Evolutionary conservation across 1,140 invertebrate genomes (phyloP).

Genomic region (Drosophila cardini): DNA sequence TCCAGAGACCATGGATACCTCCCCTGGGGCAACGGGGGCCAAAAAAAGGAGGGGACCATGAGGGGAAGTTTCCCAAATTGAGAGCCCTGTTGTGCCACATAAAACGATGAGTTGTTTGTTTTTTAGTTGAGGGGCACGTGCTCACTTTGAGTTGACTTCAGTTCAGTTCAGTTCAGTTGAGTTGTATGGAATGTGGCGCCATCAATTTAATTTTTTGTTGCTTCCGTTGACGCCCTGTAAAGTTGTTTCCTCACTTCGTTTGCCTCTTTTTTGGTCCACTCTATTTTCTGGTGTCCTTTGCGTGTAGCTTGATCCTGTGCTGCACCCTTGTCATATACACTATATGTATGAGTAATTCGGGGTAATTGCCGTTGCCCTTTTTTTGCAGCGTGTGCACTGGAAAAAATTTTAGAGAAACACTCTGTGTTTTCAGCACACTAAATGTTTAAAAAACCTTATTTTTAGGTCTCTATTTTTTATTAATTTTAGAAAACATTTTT

Average conservation of each 20-base stretch:
- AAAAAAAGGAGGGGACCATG: background rate
- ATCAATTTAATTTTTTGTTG: conserved; percentile 71
- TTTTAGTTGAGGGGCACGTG: conserved; percentile 15
- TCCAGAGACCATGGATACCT: background rate
- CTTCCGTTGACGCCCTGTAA: conserved; percentile 68
- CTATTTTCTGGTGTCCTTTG: background rate
- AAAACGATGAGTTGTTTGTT: conserved; percentile 20
- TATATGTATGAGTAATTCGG: conserved; percentile 23
- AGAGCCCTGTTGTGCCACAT: conserved; percentile 35
- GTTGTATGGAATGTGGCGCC: conserved; percentile 52
- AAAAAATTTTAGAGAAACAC: too few relatives aligned
- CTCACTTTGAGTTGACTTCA: conserved; percentile 22
- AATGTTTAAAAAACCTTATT: too few relatives aligned
- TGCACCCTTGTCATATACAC: conserved; percentile 52
- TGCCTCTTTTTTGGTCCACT: background rate
- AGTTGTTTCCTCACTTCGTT: background rate
- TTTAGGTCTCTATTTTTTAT: too few relatives aligned
- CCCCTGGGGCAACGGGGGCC: too few relatives aligned
- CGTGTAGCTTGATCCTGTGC: conserved; percentile 12
- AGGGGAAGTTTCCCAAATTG: conserved; percentile 25
- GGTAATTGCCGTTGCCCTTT: conserved; percentile 36
- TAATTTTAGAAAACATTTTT: background rate
- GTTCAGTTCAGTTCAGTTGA: background rate
- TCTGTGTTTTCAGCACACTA: too few relatives aligned
- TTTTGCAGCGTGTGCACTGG: background rate